phyloP scores from a whole-genome alignment of 2,888 invertebrate species.

The Andrena dorsata region DNA sequence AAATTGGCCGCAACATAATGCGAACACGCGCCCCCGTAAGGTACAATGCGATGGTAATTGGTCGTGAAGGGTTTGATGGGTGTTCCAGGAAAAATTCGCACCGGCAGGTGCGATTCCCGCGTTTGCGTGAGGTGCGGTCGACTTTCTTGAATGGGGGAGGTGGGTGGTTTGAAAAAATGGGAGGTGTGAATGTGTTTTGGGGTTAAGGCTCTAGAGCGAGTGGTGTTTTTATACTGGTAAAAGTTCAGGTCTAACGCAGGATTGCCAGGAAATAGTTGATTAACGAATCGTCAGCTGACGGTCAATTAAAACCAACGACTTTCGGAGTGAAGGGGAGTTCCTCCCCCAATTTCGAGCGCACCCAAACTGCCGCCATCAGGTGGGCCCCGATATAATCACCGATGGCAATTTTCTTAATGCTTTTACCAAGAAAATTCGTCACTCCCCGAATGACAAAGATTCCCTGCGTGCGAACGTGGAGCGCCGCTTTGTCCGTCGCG shows the following conservation, averaged over 20 bases:
- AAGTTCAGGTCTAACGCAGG: no score
- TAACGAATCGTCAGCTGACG: constrained; percentile 16
- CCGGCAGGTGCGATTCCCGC: constrained; percentile 43
- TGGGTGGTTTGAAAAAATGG: background rate
- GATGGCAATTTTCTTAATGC: constrained; percentile 66
- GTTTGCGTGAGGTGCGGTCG: constrained; percentile 1
- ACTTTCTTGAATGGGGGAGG: background rate
- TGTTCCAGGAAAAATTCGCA: constrained; percentile 55
- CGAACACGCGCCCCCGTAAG: constrained; percentile 26
- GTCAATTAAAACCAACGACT: constrained; percentile 25
- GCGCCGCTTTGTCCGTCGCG: constrained; percentile 61
- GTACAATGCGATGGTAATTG: constrained; percentile 68
- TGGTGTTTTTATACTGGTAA: no score
- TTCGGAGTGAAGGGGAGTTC: constrained; percentile 20
- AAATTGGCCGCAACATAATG: constrained; percentile 61
- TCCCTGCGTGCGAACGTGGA: constrained; percentile 38
- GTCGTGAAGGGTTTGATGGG: constrained; percentile 64
- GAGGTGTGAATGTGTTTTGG: background rate
- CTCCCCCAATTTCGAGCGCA: constrained; percentile 47
- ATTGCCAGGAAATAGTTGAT: background rate
- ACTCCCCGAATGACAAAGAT: constrained; percentile 18
- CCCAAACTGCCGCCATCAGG: constrained; percentile 27
- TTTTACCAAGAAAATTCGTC: constrained; percentile 71
- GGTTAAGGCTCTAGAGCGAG: background rate
- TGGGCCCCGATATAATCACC: constrained; percentile 46